Evolutionary conservation across 2,113 vertebrate genomes (phyloP), one percentile per base, ranked within the genome.

Genomic region (Tylochromis polylepis): DNA sequence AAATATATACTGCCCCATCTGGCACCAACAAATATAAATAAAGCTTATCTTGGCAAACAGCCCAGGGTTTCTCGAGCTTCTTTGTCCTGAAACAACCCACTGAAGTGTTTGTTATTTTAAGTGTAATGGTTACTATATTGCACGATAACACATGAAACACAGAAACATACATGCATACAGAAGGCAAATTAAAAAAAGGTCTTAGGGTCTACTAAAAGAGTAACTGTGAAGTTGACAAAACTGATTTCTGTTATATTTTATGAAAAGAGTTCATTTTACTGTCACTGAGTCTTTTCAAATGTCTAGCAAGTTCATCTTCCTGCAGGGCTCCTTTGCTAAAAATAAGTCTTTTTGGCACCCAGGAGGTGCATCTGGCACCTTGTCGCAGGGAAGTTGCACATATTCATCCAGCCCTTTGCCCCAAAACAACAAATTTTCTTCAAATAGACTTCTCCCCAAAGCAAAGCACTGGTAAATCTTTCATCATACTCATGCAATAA

Each of bases 351-450:
- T 78, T 81, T 92, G 81, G 80, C 79, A 14, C 65, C 81, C 72
- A 86, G 79, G 59, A 90, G 82, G 79, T 87, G 80, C 58, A 91
- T 90, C 78, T 93, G 88, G 88, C 89, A 86, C 20, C 38, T 34
- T 12, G 46, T 86, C 83, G 24, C 51, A 55, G 10, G 41, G 27
- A n/a, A 43, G 77, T 49, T 75, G 41, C 49, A 86, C 77, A 87
- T 7, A 65, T 87, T 79, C 53, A 46, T 51, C 81, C 41, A 38
- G 81, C 80, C 86, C 70, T 59, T 29, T 72, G 51, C 6, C 15
- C 59, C 58, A 55, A 38, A 65, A 85, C 53, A 87, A 89, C 82
- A 79, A 0, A 11, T 81, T 83, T 65, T 27, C 65, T 72, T 31
- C 70, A 85, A 72, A 29, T 59, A 51, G 24, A 79, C 8, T 55